Evolutionary conservation across 1,140 invertebrate genomes (phyloP), one percentile per base, ranked within the genome.

Genomic region (Nautilus pompilius): DNA sequence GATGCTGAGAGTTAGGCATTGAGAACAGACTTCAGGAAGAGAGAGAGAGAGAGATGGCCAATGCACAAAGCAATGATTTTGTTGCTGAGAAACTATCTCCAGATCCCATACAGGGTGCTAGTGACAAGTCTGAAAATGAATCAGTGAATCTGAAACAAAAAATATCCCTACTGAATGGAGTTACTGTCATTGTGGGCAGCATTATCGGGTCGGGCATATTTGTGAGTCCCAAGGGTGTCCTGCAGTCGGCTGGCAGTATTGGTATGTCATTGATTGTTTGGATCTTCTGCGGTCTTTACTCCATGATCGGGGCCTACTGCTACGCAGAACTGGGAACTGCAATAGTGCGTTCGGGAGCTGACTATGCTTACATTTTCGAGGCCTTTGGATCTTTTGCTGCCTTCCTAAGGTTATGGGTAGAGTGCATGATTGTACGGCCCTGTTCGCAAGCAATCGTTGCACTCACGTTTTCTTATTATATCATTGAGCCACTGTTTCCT

Each of bases 201-300:
- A 79, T 82, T 33, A 82, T 82, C 41, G 82, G 82, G 2, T 95
- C 93, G 2, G 93, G 93, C 48, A 95, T 99, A 76, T 99, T 99
- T 82, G 91, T 99, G 17, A 96, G 95, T 8, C 96, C 97, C 0
- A 95, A 91, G 76, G 92, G 95, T 62, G 91, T 93, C 0, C 80
- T 95, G 17, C 79, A 88, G 68, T 87, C 90, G 74, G 89, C 92
- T 1, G 92, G 91, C 20, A 95, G 92, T 8, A 88, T 95, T 0
- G 92, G 89, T n/a, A 82, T 93, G 65, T 91, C 91, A 69, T 82
- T 96, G 0, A 82, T 95, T 17, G 85, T 95, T 30, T 96, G 93
- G 93, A 84, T 87, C 5, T 78, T 88, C 1, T 93, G 92, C 74
- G 93, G 93, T 60, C 65, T 91, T 2, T 86, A 95, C 58, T 93